Base-by-base conservation (phyloP, 2,113 vertebrate genomes). In the Dromiciops gliroides region DNA sequence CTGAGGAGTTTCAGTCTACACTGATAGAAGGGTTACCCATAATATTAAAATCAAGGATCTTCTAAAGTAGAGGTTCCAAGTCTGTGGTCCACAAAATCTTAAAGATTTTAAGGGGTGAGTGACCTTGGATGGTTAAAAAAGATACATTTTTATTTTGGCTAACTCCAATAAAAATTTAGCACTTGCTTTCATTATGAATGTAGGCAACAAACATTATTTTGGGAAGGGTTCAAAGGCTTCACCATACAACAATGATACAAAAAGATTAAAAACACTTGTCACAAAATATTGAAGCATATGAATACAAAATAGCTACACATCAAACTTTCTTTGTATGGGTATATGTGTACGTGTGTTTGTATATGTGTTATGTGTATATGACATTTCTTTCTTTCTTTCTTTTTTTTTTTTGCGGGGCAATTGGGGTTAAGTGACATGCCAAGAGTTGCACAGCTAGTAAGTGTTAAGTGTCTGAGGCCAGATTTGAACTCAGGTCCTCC, bases 281-380 rank as follows among this genome's bases (percentile, higher is more conserved):
- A 11, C 37, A 67, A 14, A 67, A 4, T 14, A 67, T 31, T 37
- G 56, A 37, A 67, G 56, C 3, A 67, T 67, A 67, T 37, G 0
- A 67, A 67, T 37, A 67, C 31, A 67, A 37, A 67, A 67, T 75
- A 75, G 60, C 37, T 75, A 75, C 60, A 75, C n/a, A 75, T n/a
- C 19, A n/a, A 75, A 75, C 11, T 75, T 75, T n/a, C 60, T 14
- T 19, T n/a, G 1, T 52, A 53, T 94, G 67, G 67, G 28, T 0
- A 19, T 0, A 25, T 51, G 90, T 23, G 0, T 92, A 26, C 2
- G 37, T 37, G 2, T 90, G 0, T 6, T 26, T 11, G 44, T 48
- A 25, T 24, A 37, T 0, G 0, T 50, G 28, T n/a, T n/a, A n/a
- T n/a, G n/a, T n/a, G n/a, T 92, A 92, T 93, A 92, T 19, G 67